Evolutionary conservation across 37 sponge, comb jelly and placozoan species (phyloP).

Genomic region (Crambe crambe): DNA sequence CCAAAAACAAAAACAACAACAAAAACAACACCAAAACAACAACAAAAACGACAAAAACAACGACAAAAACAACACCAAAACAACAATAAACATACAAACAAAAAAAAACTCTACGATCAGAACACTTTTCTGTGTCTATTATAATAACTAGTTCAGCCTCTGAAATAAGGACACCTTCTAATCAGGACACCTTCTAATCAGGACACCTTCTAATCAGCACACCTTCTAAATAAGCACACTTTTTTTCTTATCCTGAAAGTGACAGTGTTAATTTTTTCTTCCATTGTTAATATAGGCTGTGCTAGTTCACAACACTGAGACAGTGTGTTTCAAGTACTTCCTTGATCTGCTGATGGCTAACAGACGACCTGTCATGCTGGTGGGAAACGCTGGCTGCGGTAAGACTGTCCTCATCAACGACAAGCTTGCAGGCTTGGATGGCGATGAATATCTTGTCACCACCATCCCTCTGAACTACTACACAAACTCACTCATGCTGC

Average conservation of each 20-base stretch:
- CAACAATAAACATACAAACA: too few relatives aligned
- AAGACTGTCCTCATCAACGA: slow-evolving; percentile 96
- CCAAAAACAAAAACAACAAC: too few relatives aligned
- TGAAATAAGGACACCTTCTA: too few relatives aligned
- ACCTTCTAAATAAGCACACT: slow-evolving; percentile 1
- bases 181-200: too few relatives aligned
- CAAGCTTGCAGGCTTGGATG: slow-evolving; percentile 56
- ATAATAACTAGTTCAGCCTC: neutral
- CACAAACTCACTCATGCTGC: slow-evolving; percentile 96
- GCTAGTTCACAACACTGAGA: slow-evolving; percentile 92
- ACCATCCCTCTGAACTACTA: slow-evolving; percentile 98
- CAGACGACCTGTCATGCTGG: slow-evolving; percentile 96
- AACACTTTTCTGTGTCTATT: neutral
- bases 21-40: too few relatives aligned
- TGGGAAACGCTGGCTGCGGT: slow-evolving; percentile 95
- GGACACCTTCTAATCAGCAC: too few relatives aligned
- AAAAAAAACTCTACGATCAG: neutral
- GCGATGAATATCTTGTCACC: slow-evolving; percentile 84
- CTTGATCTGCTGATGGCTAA: slow-evolving; percentile 88
- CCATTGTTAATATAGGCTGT: too few relatives aligned
- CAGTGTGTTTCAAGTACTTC: slow-evolving; percentile 83
- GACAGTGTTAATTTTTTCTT: too few relatives aligned
- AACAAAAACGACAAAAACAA: too few relatives aligned
- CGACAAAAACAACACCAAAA: too few relatives aligned
- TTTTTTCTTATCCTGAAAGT: neutral